Evolutionary conservation across 1,140 invertebrate species (phyloP).

Genomic region (Pseudobourletiella spinata): DNA sequence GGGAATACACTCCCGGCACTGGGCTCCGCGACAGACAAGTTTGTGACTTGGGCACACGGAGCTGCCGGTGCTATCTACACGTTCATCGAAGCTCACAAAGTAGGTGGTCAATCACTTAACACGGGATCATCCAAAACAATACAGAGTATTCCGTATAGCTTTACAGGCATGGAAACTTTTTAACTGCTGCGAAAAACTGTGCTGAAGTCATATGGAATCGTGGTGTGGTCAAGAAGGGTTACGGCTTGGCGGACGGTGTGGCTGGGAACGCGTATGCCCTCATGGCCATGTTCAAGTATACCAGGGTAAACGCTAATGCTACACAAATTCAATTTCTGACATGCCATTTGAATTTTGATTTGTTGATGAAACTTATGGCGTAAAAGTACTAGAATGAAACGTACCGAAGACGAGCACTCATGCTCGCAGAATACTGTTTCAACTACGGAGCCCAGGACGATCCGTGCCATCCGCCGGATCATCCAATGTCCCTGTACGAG

Average conservation of each 20-base stretch:
- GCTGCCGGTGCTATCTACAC: conserved; percentile 76
- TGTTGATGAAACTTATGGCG: too few species aligned
- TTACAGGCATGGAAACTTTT: conserved; percentile 62
- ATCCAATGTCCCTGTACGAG: conserved; percentile 77
- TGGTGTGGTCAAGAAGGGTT: conserved; percentile 80
- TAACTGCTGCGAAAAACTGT: conserved; percentile 59
- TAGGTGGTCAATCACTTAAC: too few species aligned
- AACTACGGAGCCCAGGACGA: conserved; percentile 59
- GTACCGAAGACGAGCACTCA: conserved; percentile 59
- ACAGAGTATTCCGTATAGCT: conserved; percentile 46
- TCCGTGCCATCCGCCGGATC: conserved; percentile 53
- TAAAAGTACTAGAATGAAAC: too few species aligned
- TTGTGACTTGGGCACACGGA: conserved; percentile 94
- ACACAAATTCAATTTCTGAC: background rate
- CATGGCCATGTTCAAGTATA: conserved; percentile 67
- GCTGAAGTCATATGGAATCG: conserved; percentile 72
- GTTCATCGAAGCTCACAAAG: conserved; percentile 64
- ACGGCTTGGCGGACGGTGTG: conserved; percentile 84
- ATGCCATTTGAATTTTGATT: too few species aligned
- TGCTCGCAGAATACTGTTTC: conserved; percentile 77
- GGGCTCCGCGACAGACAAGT: conserved; percentile 54
- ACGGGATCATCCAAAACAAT: background rate
- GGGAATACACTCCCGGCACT: conserved; percentile 81
- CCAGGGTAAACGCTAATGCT: conserved; percentile 52
- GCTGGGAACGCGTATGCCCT: conserved; percentile 87